Evolutionary conservation across 1,140 invertebrate species (phyloP).

Genomic region (Brachionus asplanchnoidis): DNA sequence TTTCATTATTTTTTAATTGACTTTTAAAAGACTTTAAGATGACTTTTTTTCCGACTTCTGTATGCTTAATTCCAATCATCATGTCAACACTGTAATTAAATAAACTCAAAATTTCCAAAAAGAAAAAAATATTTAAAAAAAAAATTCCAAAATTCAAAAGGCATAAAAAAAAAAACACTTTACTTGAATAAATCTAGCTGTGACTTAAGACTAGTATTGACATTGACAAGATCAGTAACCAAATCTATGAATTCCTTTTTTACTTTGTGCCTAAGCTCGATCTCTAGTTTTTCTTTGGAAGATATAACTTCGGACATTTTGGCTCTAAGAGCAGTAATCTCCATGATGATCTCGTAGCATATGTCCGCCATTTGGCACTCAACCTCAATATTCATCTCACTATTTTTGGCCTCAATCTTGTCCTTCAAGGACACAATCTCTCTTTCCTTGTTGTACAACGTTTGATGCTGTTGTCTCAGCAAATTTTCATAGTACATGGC

Average conservation of each 20-base stretch:
- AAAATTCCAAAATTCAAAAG: neutral
- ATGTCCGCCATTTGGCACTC: slow-evolving; percentile 53
- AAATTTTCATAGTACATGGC: slow-evolving; percentile 56
- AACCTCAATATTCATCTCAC: slow-evolving; percentile 50
- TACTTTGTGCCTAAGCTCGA: slow-evolving; percentile 50
- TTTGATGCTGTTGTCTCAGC: slow-evolving; percentile 50
- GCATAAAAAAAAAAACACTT: neutral
- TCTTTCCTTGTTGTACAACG: slow-evolving; percentile 49
- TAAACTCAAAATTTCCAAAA: too few relatives aligned
- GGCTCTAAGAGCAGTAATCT: slow-evolving; percentile 53
- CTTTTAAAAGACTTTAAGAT: too few relatives aligned
- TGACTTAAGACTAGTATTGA: slow-evolving; percentile 48
- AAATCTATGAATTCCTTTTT: slow-evolving; percentile 54
- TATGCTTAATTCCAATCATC: too few relatives aligned
- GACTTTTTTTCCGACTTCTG: too few relatives aligned
- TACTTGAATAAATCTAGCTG: slow-evolving; percentile 56
- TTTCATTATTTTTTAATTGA: too few relatives aligned
- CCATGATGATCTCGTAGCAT: slow-evolving; percentile 52
- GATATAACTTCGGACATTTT: slow-evolving; percentile 54
- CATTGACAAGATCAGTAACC: slow-evolving; percentile 51
- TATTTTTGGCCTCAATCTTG: slow-evolving; percentile 47
- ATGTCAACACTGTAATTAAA: too few relatives aligned
- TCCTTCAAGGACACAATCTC: slow-evolving; percentile 51
- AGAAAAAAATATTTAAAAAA: neutral
- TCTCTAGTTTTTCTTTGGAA: slow-evolving; percentile 49